Evolutionary conservation across 2,888 invertebrate species (phyloP), one percentile per base, ranked within the genome.

Genomic region (Eupsilia transversa): DNA sequence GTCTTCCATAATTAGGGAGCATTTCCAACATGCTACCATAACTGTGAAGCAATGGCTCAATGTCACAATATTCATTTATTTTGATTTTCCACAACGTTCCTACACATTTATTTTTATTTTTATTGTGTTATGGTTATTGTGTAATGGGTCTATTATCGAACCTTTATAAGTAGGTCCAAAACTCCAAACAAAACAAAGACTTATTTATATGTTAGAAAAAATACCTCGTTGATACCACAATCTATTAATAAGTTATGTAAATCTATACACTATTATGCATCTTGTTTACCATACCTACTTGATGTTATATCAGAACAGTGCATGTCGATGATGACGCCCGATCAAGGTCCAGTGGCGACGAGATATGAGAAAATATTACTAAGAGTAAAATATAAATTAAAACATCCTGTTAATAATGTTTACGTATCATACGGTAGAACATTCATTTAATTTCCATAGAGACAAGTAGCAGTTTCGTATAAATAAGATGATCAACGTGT

Each of bases 271-370:
- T n/a, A n/a, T 27, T 56, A 43, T 76, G 79, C 73, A 80, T 73
- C 38, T 60, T 59, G 41, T 71, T 43, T 30, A 30, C 9, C 27
- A 56, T 61, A 71, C 17, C n/a, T 68, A 64, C 74, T 54, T 33
- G 33, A 65, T 77, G 59, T 52, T 67, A 80, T 68, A 56, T n/a
- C 33, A 66, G 67, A 65, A 78, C 71, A 78, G 49, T 78, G 63
- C 78, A 79, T 73, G 72, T 60, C 73, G 80, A 80, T 83, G 17
- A 86, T 85, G 87, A 85, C 84, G 88, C 84, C 72, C 86, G 81
- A 90, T 91, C 91, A 91, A 90, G 89, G 91, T 85, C 82, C 72
- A 82, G 63, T 73, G 65, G 75, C 72, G 49, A 35, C 73, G 12
- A 77, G 80, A 77, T 77, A 72, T 65, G 66, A 71, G 77, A 56